Evolutionary conservation across 92 coral and sea anemone genomes (phyloP), one percentile per base, ranked within the genome.

Genomic region (Blastomussa wellsi): DNA sequence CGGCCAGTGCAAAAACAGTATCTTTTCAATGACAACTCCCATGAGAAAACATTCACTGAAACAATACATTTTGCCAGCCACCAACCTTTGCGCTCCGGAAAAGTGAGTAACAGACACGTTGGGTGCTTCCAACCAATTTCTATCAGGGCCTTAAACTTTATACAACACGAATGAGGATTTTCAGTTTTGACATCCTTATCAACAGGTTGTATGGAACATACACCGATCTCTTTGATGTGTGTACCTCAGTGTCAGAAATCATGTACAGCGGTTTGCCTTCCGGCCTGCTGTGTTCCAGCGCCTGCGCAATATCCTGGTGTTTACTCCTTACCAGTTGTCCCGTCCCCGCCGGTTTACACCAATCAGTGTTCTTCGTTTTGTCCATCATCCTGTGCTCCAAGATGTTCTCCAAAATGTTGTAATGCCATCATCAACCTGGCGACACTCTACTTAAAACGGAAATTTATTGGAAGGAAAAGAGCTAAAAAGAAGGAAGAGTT

Each of bases 371-470:
- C 29, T 2, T 20, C 39, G 1, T 70, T 70, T 35, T 82, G 86
- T 53, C 66, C 78, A 39, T 42, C 35, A 47, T 57, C 76, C 0
- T 80, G 84, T 69, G 84, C 76, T 47, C 84, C 84, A 37, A 35
- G 3, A 22, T 80, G 84, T 49, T 80, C 84, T 19, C 31, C 44
- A 19, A 80, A 66, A 44, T 80, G 84, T 28, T 80, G 84, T 26
- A 44, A 80, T 11, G 31, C 84, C 48, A 2, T 42, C 16, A 15
- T 64, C 14, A 39, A 39, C 39, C 38, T 15, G 3, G 65, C 59
- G 41, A 41, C 68, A n/a, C 24, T 38, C 53, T 82, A 14, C 70
- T 4, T 70, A 1, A 82, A 69, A n/a, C 24, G 78, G 13, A 71
- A 82, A 71, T 52, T 35, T 53, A 70, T 70, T 7, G 41, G 31